Conservation (phyloP, 2,888 invertebrate genomes). For the Pteria penguin region DNA sequence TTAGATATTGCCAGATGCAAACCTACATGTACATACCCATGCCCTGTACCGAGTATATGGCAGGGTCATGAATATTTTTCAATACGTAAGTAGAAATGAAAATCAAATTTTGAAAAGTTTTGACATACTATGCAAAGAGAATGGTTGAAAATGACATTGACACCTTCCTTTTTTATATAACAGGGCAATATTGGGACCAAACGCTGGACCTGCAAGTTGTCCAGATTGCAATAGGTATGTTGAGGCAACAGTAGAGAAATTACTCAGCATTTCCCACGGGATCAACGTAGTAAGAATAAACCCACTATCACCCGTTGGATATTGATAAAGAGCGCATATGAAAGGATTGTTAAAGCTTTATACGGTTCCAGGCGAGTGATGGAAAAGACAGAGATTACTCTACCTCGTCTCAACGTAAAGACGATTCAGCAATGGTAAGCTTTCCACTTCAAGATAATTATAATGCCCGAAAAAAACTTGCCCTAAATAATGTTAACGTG, state of each 20-base stretch:
- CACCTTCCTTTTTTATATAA: too few relatives aligned
- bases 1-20: too few relatives aligned
- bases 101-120: too few relatives aligned
- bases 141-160: too few relatives aligned
- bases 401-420: constrained; percentile 28
- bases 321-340: background rate
- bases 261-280: constrained; percentile 13
- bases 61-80: too few relatives aligned
- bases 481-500: too few relatives aligned
- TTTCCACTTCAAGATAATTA: too few relatives aligned
- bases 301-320: background rate
- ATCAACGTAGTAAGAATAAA: background rate
- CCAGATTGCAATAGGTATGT: constrained; percentile 35
- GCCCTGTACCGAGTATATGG: too few relatives aligned
- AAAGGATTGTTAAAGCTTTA: background rate
- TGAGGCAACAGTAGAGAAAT: constrained; percentile 23
- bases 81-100: too few relatives aligned
- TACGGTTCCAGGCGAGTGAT: background rate
- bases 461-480: too few relatives aligned
- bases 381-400: constrained; percentile 21
- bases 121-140: background rate
- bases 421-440: too few relatives aligned
- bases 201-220: constrained; percentile 23
- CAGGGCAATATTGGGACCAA: constrained; percentile 36
- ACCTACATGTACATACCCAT: too few relatives aligned